Evolutionary conservation across 2,113 vertebrate species (phyloP), one percentile per base, ranked within the genome.

Genomic region (Ellobius talpinus): DNA sequence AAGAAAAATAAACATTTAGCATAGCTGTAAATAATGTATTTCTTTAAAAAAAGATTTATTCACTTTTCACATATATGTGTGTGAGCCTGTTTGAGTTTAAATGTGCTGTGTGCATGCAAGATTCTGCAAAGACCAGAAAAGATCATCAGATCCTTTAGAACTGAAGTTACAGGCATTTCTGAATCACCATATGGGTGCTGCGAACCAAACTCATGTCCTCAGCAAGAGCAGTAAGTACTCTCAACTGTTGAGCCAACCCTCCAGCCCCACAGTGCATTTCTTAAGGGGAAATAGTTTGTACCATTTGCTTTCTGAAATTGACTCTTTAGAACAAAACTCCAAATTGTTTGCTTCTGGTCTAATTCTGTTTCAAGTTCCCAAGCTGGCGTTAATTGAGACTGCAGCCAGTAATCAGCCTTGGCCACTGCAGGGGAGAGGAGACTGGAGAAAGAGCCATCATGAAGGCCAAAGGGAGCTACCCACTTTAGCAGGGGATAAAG

Each of bases 231-330:
- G 52, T 13, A 16, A 84, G 39, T 31, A 7, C 58, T 63, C 81
- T 84, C 58, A 11, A 45, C 58, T 42, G 58, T 21, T 85, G 61
- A 65, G 24, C 39, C 24, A 31, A 45, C n/a, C 63, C 58, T 29
- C 58, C 26, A 31, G 1, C 26, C 81, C 58, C 24, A 65, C 7
- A 19, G 39, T 65, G 36, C 8, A n/a, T 89, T 81, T 90, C 39
- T 93, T 94, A 81, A 73, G 7, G 4, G 9, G 11, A 47, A 23
- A 21, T 12, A 45, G 10, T 26, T 92, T 50, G 85, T 66, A 87
- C 47, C 13, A 81, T 66, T 95, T 90, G 65, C 66, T 93, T 89
- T 90, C 61, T 93, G 72, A 42, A 90, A 87, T 50, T 95, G 66
- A 79, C 29, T 39, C 39, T 90, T 96, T 63, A 93, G 55, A 72